phyloP scores from a whole-genome alignment of 2,797 vertebrate genomes.

The Rhyacichthys aspro region DNA sequence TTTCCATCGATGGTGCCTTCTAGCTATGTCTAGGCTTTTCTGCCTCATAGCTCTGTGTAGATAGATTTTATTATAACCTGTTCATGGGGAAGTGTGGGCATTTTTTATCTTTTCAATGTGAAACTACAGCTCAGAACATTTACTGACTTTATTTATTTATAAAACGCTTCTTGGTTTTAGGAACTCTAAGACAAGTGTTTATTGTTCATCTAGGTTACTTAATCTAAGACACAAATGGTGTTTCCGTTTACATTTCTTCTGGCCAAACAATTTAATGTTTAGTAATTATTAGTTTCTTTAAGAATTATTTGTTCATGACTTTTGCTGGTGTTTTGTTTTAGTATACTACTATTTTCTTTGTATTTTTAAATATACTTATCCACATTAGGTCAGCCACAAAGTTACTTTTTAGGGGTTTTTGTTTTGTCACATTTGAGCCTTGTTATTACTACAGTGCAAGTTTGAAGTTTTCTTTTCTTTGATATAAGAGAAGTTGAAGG shows the following conservation, averaged over 20 bases:
- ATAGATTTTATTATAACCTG: conserved; percentile 31
- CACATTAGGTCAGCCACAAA: conserved; percentile 6
- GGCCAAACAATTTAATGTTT: conserved; percentile 22
- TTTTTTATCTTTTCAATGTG: conserved; percentile 56
- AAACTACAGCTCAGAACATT: conserved; percentile 55
- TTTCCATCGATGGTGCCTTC: conserved; percentile 66
- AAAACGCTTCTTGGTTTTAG: conserved; percentile 35
- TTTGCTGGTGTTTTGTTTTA: conserved; percentile 67
- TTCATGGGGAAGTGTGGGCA: conserved; percentile 27
- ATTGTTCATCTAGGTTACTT: conserved; percentile 30
- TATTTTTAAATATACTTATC: conserved; percentile 63
- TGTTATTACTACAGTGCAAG: conserved; percentile 19
- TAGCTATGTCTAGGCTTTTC: conserved; percentile 28
- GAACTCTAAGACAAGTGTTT: conserved; percentile 34
- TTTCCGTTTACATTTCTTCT: conserved; percentile 58
- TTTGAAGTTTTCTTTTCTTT: neutral
- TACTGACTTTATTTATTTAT: conserved; percentile 76
- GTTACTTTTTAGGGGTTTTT: conserved; percentile 24
- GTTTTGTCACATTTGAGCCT: conserved; percentile 23
- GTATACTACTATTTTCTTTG: conserved; percentile 32
- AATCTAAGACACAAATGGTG: conserved; percentile 14
- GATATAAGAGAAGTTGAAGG: conserved; percentile 5
- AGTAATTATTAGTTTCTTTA: conserved; percentile 21
- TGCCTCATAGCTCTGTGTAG: conserved; percentile 53
- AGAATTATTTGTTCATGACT: conserved; percentile 50